Evolutionary conservation across 1,140 invertebrate genomes (phyloP), one percentile per base, ranked within the genome.

Genomic region (Zaprionus taronus): DNA sequence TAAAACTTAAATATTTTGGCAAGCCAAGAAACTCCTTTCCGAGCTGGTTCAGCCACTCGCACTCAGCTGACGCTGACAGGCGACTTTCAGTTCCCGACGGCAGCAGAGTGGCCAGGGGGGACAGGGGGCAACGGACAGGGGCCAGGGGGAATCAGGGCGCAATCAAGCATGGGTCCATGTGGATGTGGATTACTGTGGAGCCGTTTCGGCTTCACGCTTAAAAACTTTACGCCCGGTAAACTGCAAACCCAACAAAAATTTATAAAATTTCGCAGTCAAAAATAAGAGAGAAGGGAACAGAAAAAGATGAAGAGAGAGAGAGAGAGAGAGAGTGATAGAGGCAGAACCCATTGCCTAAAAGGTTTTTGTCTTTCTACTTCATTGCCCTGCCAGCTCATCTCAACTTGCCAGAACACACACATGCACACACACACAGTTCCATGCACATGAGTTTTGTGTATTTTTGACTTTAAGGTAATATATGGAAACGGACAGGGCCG

Each of bases 131-230:
- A 3, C 2, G 55, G 9, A 12, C 1, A 5, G 17, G 55, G 76
- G 0, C 9, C 28, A 31, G 9, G 31, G 67, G 41, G 41, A 17
- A 14, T 31, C 20, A 51, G 61, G 57, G 76, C 69, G 83, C 83
- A 86, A 87, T 87, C 83, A 86, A 83, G 83, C 83, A 78, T 83
- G 60, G 36, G 67, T 83, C 68, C 83, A 75, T 83, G 69, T 83
- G 80, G 80, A 71, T 87, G 72, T 83, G 80, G 83, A 87, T 86
- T 86, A 86, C 72, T 58, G 55, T 55, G 58, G 36, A 68, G 67
- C 67, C 67, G 63, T 75, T 81, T 65, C 64, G 65, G 83, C 79
- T 87, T 86, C 73, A 87, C 80, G 83, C 72, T 77, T 83, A 77
- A 83, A 68, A 81, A 72, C 77, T 86, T 87, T 78, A 64, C 69